Percentiles rank a stretch among this genome's conserved stretches.
phyloP scores from a whole-genome alignment of 2,797 vertebrate species.

The Danio albolineatus region DNA sequence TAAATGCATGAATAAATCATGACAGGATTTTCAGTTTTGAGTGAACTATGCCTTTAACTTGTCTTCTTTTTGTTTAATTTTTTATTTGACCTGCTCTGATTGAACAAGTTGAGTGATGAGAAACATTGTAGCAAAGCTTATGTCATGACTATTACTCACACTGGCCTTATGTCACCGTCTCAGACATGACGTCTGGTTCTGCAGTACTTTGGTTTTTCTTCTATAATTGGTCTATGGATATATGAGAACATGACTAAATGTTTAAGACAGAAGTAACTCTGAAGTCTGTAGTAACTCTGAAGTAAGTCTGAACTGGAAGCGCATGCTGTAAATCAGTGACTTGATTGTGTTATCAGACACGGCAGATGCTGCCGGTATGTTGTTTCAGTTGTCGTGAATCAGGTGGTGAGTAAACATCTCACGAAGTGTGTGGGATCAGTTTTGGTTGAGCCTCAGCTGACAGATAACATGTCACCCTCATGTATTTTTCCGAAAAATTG shows the following conservation, averaged over 20 bases:
- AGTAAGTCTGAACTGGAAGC: constrained; percentile 23
- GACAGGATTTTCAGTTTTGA: too few species aligned
- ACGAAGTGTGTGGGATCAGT: constrained; percentile 1
- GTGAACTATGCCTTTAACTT: background rate
- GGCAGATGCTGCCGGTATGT: constrained; percentile 25
- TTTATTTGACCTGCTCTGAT: background rate
- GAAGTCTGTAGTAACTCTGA: too few species aligned
- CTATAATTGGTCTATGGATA: background rate
- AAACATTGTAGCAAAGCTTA: background rate
- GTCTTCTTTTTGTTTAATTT: background rate
- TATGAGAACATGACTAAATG: constrained; percentile 1
- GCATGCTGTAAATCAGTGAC: constrained; percentile 14
- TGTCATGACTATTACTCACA: background rate
- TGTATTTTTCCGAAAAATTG: constrained; percentile 5
- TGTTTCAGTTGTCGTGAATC: constrained; percentile 33
- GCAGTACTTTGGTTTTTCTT: background rate
- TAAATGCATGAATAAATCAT: too few species aligned
- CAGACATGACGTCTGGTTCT: background rate
- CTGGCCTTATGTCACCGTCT: background rate
- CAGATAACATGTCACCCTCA: background rate
- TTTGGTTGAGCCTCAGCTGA: constrained; percentile 5
- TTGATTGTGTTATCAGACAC: constrained; percentile 12
- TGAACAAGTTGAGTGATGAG: background rate
- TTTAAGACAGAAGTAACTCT: constrained; percentile 14
- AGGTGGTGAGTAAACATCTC: constrained; percentile 37